phyloP scores from a whole-genome alignment of 2,797 vertebrate genomes.

The Diglossa cyanea region DNA sequence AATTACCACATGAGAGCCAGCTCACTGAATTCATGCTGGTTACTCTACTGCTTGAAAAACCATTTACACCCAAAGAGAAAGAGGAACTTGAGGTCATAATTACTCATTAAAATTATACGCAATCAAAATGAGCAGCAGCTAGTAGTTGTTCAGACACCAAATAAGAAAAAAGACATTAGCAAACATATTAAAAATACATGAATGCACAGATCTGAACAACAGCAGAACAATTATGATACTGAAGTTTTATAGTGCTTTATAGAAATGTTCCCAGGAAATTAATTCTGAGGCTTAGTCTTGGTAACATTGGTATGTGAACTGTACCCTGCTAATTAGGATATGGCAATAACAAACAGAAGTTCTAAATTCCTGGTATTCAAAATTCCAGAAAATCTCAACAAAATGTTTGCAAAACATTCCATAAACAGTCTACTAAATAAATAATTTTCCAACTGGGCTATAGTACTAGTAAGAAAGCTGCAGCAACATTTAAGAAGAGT shows the following conservation, averaged over 20 bases:
- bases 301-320: not conserved
- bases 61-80: not conserved
- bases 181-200: slow-evolving; percentile 2
- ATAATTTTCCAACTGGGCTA: not conserved
- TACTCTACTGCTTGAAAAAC: not conserved
- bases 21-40: not conserved
- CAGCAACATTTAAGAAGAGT: not conserved
- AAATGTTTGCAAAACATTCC: not conserved
- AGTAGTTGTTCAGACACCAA: not conserved
- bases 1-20: not conserved
- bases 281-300: not conserved
- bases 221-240: not conserved
- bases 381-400: not conserved
- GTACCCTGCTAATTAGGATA: not conserved
- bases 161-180: not conserved
- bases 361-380: not conserved
- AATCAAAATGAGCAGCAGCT: not conserved
- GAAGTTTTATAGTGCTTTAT: not conserved
- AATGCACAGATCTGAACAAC: not conserved
- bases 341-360: not conserved
- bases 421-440: not conserved
- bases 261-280: not conserved
- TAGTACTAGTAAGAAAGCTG: not conserved
- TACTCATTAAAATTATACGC: not conserved
- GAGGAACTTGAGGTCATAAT: not conserved